Evolutionary conservation across 30 jellyfish, hydroid and myxozoan species (phyloP).

Genomic region (Aurelia sp.): DNA sequence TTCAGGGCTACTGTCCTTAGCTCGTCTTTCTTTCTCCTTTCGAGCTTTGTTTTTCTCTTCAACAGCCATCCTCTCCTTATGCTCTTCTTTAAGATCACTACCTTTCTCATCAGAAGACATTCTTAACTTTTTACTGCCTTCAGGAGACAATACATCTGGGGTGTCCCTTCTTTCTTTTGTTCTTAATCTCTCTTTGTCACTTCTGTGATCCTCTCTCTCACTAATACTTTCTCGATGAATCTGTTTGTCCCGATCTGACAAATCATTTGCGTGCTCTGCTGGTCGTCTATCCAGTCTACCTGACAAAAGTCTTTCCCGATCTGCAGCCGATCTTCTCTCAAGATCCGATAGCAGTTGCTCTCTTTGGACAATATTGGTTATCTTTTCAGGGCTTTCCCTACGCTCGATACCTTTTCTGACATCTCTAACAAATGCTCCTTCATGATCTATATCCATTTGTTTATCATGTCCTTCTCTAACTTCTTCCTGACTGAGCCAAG

Average conservation of each 20-base stretch:
- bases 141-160: neutral
- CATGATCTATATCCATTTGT: too few relatives aligned
- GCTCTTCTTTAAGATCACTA: too few relatives aligned
- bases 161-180: too few relatives aligned
- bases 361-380: neutral
- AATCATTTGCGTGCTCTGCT: constrained; percentile 15
- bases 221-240: neutral
- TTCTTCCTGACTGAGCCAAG: too few relatives aligned
- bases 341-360: neutral
- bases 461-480: too few relatives aligned
- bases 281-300: neutral
- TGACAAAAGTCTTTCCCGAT: neutral
- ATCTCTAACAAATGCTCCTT: too few relatives aligned
- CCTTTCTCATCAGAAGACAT: neutral
- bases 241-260: neutral
- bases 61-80: too few relatives aligned
- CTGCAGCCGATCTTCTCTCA: constrained; percentile 15
- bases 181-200: neutral
- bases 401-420: too few relatives aligned
- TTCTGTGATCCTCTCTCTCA: neutral
- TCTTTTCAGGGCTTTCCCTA: neutral
- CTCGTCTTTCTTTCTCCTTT: neutral
- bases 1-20: neutral
- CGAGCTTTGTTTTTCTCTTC: neutral
- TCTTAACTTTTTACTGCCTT: neutral